Base-by-base conservation (phyloP, 2,797 vertebrate genomes). In the Oreochromis grahami region DNA sequence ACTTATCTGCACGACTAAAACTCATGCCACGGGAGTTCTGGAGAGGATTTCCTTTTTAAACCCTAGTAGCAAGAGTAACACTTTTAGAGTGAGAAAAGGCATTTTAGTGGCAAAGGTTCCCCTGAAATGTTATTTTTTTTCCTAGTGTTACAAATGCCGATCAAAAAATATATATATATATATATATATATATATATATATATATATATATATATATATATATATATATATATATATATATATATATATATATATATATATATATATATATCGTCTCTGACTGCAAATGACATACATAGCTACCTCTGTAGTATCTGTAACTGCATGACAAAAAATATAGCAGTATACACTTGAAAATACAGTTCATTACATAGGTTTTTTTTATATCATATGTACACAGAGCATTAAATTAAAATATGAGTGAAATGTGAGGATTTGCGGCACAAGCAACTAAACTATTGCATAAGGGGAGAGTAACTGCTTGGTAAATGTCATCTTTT, bases 311-410 rank as follows among this genome's bases (percentile, higher is more conserved):
- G 65, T 68, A 86, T 76, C 65, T 84, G 32, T 29, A 58, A 86
- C 58, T 65, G 78, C 77, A 88, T 21, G 58, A 86, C 87, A 91
- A 60, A 90, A 89, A 88, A 92, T 87, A 89, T 65, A 86, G 82
- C 81, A 86, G 77, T 79, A 78, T 32, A 79, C 56, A 84, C 21
- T 88, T 86, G 87, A 92, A 92, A 93, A 92, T 88, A 90, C 15
- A 86, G 86, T 89, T 87, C 84, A 81, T 88, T 86, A 91, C 65
- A 90, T 91, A 77, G 93, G 24, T 78, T 93, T 91, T 81, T 93
- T 92, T 91, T 90, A 91, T 55, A 65, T 84, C 24, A 76, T 91
- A 92, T 95, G 90, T 92, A 94, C 91, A 94, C 81, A 92, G 56
- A 88, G 78, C 84, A 88, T 95, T 94, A 93, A 94, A 94, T 93